Percentiles rank a stretch among this genome's conserved stretches.
These are phyloP conservation scores for Drosophila pegasa DNA, from an alignment of 2,888 invertebrate species.

Conservation along the genomic window DNA sequence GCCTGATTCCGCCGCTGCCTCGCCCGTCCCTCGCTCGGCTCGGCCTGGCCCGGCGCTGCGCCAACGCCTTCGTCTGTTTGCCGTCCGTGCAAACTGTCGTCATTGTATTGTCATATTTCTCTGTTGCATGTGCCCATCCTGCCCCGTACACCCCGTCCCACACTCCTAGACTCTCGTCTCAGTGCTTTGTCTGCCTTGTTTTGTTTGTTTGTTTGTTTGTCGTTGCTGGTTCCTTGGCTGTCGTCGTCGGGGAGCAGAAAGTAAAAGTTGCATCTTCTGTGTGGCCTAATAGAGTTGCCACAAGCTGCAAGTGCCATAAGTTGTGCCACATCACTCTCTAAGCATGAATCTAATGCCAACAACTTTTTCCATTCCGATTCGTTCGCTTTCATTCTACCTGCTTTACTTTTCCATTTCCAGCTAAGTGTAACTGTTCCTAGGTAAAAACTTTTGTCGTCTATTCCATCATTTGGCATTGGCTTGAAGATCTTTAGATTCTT, in stretches of 20 bases:
- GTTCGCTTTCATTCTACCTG: not conserved
- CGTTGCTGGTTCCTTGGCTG: slow-evolving; percentile 23
- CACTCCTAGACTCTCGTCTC: slow-evolving; percentile 2
- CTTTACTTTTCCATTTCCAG: not conserved
- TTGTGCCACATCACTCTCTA: slow-evolving; percentile 9
- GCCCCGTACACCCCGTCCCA: not conserved
- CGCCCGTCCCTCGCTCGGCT: slow-evolving; percentile 2
- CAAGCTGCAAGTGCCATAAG: slow-evolving; percentile 17
- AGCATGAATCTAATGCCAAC: not conserved
- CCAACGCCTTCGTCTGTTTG: slow-evolving; percentile 11
- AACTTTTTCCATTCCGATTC: not conserved
- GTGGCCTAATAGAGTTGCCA: slow-evolving; percentile 46
- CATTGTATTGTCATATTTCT: slow-evolving; percentile 68
- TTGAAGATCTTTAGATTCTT: not conserved
- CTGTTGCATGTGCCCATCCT: slow-evolving; percentile 44
- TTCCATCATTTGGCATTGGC: not conserved
- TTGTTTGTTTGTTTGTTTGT: slow-evolving; percentile 48
- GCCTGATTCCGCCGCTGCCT: slow-evolving; percentile 3
- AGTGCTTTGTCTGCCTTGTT: slow-evolving; percentile 21
- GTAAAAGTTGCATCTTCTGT: slow-evolving; percentile 63
- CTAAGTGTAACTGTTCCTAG: not conserved
- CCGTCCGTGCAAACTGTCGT: slow-evolving; percentile 67
- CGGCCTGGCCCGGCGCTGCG: no score
- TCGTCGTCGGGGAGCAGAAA: slow-evolving; percentile 51
- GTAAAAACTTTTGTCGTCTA: not conserved